These are phyloP conservation scores for Lacerta bilineata DNA, from an alignment of 2,797 vertebrate species.

Conservation along the genomic window DNA sequence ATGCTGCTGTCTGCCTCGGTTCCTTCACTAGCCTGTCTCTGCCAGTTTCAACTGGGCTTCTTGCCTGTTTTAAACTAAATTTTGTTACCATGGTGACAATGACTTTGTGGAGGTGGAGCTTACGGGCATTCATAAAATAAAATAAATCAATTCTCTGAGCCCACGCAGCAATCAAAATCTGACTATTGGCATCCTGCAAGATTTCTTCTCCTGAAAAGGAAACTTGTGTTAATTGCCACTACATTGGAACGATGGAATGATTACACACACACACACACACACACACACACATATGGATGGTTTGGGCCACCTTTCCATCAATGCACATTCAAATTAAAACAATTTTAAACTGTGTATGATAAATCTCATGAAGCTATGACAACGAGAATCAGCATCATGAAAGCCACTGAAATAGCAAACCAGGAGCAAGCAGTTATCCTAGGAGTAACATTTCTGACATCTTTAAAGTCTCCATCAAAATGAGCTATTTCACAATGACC, in stretches of 20 bases:
- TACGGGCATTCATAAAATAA: conserved; percentile 22
- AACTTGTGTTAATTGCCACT: not conserved
- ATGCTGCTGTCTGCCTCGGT: not conserved
- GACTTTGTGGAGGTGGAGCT: conserved; percentile 17
- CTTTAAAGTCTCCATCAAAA: too few species aligned
- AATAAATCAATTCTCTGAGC: conserved; percentile 6
- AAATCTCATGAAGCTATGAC: not conserved
- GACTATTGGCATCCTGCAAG: conserved; percentile 29
- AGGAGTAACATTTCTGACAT: not conserved
- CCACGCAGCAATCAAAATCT: conserved; percentile 12
- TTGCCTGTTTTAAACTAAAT: conserved; percentile 12
- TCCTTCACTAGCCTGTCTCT: not conserved
- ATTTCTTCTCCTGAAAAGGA: conserved; percentile 11
- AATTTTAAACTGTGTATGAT: not conserved
- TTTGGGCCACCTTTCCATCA: not conserved
- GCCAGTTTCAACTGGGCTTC: not conserved
- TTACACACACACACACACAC: too few species aligned
- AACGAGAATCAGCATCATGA: too few species aligned
- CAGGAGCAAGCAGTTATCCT: not conserved
- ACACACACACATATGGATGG: too few species aligned
- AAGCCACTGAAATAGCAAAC: not conserved
- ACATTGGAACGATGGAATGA: not conserved
- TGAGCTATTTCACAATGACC: not conserved
- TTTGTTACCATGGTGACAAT: conserved; percentile 27
- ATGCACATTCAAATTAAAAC: not conserved